Evolutionary conservation across 2,797 vertebrate species (phyloP), one percentile per base, ranked within the genome.

Genomic region (Helicolenus hilgendorfi): DNA sequence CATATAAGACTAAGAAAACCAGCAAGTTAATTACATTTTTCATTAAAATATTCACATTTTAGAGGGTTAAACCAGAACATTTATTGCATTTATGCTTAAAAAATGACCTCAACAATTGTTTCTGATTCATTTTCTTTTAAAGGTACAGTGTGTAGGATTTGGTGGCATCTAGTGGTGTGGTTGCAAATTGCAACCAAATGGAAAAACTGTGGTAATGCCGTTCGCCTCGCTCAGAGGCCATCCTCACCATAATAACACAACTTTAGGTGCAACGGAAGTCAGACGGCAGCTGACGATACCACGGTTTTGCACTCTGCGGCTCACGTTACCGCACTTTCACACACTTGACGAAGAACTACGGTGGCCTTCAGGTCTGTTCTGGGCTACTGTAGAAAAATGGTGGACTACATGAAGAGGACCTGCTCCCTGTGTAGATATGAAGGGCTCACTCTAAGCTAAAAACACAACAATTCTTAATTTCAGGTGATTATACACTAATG

Each of bases 341-440:
- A 45, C 0, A 0, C 0, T 7, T 53, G 20, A 20, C 0, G 18
- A 18, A n/a, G 49, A 53, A 53, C 20, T 53, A 20, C 4, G 8
- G 49, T 53, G 49, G 0, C 49, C 49, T 53, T 53, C 8, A n/a
- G 18, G 49, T 49, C 45, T 0, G 6, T 18, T 49, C 6, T 49
- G 6, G 15, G 45, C 45, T 18, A 20, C 45, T 49, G 45, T 49
- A 49, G 7, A 49, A 49, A 49, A 2, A 49, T 49, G 18, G 0
- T 18, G 18, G 45, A 41, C 38, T 49, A 5, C 6, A 7, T 49
- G 0, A 53, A 53, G 49, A 53, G 49, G 20, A 53, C 49, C 1
- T 9, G 0, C 49, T 53, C 18, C 49, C 18, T 53, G 1, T 53
- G 49, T 53, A 53, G 20, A 9, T 53, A 53, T 53, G 7, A 53